Percentiles rank a stretch among this genome's conserved stretches.
Evolutionary conservation across 2,888 invertebrate genomes (phyloP).

Genomic region (Hemithea aestivaria): DNA sequence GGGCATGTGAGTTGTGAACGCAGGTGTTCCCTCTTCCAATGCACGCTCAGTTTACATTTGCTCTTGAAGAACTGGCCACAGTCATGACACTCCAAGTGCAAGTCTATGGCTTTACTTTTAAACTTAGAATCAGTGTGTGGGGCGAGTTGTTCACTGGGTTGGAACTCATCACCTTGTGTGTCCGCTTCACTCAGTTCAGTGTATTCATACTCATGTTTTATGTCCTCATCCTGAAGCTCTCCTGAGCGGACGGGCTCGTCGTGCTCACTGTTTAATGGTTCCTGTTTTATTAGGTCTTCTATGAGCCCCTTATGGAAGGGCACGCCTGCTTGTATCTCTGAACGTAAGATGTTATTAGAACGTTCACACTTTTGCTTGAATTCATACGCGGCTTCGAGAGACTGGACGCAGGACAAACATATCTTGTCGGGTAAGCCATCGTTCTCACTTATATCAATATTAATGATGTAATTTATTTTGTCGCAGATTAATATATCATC

Average conservation of each 20-base stretch:
- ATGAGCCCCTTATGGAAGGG: not conserved
- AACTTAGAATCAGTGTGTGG: too few relatives aligned
- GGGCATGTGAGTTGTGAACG: constrained; percentile 32
- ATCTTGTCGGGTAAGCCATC: constrained; percentile 59
- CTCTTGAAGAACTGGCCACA: constrained; percentile 44
- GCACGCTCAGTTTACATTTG: constrained; percentile 46
- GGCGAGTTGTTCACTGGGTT: too few relatives aligned
- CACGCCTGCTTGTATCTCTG: constrained; percentile 7
- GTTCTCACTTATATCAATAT: constrained; percentile 44
- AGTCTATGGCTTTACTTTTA: constrained; percentile 25
- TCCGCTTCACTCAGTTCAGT: too few relatives aligned
- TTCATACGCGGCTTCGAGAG: constrained; percentile 50
- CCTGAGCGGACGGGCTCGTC: too few relatives aligned
- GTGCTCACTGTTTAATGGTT: too few relatives aligned
- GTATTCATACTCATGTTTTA: too few relatives aligned
- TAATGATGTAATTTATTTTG: constrained; percentile 48
- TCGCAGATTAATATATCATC: constrained; percentile 45
- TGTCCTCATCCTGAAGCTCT: too few relatives aligned
- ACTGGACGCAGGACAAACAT: constrained; percentile 52
- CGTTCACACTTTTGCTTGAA: constrained; percentile 58
- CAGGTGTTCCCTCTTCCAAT: constrained; percentile 43
- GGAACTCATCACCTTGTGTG: too few relatives aligned
- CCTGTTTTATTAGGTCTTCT: too few relatives aligned
- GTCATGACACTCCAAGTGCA: constrained; percentile 46
- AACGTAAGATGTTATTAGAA: constrained; percentile 43